These are phyloP conservation scores for Trochalopteron elliotii DNA, from an alignment of 2,113 vertebrate genomes.

Conservation along the genomic window DNA sequence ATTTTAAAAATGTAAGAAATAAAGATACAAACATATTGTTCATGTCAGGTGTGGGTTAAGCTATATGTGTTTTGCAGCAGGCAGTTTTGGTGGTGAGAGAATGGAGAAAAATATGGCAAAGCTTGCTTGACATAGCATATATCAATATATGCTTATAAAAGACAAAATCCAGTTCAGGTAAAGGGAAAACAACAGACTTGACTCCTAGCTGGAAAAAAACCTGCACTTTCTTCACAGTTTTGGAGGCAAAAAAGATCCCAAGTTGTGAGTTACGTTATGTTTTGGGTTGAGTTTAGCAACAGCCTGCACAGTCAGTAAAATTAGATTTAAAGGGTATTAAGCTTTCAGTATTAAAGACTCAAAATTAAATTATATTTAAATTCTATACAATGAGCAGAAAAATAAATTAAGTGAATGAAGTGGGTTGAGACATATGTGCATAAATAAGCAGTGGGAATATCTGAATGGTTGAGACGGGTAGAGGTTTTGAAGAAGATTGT, in stretches of 20 bases:
- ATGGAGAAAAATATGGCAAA: not conserved
- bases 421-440: not conserved
- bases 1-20: not conserved
- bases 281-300: not conserved
- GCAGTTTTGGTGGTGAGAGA: not conserved
- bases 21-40: not conserved
- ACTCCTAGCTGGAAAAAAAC: not conserved
- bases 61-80: not conserved
- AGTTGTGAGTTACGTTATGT: not conserved
- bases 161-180: not conserved
- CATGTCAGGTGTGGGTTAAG: not conserved
- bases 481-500: not conserved
- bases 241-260: accelerated
- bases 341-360: not conserved
- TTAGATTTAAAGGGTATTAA: not conserved
- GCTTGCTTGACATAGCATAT: not conserved
- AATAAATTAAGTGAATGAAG: not conserved
- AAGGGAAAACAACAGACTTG: not conserved
- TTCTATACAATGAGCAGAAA: not conserved
- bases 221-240: not conserved
- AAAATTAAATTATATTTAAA: not conserved
- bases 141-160: not conserved
- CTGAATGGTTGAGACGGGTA: not conserved
- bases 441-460: not conserved
- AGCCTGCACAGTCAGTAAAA: not conserved